Evolutionary conservation across 2,797 vertebrate species (phyloP).

Genomic region (Propithecus deckenii): DNA sequence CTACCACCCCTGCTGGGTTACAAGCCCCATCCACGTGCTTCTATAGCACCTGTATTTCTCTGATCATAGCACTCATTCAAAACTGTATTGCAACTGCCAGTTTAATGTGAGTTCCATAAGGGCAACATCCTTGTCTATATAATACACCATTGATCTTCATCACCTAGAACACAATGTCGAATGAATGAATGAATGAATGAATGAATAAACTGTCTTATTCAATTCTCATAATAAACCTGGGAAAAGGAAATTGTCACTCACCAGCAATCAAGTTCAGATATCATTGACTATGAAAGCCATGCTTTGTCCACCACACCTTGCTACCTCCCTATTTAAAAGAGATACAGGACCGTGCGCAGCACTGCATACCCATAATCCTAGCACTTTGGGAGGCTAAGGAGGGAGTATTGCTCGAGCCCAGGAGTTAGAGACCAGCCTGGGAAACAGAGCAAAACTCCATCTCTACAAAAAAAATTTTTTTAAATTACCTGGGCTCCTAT

Average conservation of each 20-base stretch:
- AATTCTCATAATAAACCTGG: background rate
- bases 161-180: background rate
- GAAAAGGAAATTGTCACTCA: background rate
- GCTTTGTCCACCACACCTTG: background rate
- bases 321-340: constrained; percentile 31
- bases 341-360: background rate
- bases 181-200: background rate
- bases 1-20: background rate
- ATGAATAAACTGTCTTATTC: background rate
- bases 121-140: background rate
- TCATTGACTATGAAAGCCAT: background rate
- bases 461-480: too few species aligned
- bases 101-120: background rate
- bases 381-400: too few species aligned
- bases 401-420: too few species aligned
- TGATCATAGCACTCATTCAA: background rate
- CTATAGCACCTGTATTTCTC: background rate
- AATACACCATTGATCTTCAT: background rate
- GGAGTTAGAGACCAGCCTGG: too few species aligned
- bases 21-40: background rate
- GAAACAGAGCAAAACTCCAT: too few species aligned
- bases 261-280: background rate
- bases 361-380: too few species aligned
- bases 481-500: too few species aligned
- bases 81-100: background rate